phyloP scores from a whole-genome alignment of 53 echinoderm and acorn worm species.

The Stichopus horrens region DNA sequence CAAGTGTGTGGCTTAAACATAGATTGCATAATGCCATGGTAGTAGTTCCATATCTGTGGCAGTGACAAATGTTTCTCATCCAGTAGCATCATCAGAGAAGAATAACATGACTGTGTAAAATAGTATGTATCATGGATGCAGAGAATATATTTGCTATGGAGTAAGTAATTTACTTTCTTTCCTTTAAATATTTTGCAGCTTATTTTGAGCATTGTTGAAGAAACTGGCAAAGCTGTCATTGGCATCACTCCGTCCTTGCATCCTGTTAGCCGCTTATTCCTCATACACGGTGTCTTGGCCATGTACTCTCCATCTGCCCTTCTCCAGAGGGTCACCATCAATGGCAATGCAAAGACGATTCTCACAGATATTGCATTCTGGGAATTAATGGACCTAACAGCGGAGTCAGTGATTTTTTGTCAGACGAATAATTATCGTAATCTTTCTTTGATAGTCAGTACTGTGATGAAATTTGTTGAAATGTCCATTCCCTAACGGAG shows the following conservation, averaged over 20 bases:
- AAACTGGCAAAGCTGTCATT: not conserved
- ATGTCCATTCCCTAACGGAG: too few species aligned
- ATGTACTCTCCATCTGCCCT: slow-evolving; percentile 65
- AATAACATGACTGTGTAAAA: too few species aligned
- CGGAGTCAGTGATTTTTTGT: slow-evolving; percentile 45
- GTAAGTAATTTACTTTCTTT: too few species aligned
- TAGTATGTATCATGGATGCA: too few species aligned
- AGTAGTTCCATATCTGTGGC: too few species aligned
- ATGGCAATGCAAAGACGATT: slow-evolving; percentile 29
- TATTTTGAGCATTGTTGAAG: not conserved
- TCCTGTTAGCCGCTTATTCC: slow-evolving; percentile 54
- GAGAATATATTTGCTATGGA: too few species aligned
- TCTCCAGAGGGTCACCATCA: slow-evolving; percentile 2
- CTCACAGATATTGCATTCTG: slow-evolving; percentile 72
- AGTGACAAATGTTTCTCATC: too few species aligned
- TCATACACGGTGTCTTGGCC: slow-evolving; percentile 83
- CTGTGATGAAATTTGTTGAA: not conserved
- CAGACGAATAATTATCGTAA: not conserved
- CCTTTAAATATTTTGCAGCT: too few species aligned
- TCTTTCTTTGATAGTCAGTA: not conserved
- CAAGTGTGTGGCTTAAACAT: too few species aligned
- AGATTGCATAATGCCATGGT: too few species aligned
- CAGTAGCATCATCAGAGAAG: too few species aligned
- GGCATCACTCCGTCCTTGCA: not conserved
- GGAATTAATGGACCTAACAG: slow-evolving; percentile 58